A percentile compares a stretch with the other conserved stretches of the same genome.
Conservation (phyloP, 2,888 invertebrate species). For the Euzetes globulus region DNA sequence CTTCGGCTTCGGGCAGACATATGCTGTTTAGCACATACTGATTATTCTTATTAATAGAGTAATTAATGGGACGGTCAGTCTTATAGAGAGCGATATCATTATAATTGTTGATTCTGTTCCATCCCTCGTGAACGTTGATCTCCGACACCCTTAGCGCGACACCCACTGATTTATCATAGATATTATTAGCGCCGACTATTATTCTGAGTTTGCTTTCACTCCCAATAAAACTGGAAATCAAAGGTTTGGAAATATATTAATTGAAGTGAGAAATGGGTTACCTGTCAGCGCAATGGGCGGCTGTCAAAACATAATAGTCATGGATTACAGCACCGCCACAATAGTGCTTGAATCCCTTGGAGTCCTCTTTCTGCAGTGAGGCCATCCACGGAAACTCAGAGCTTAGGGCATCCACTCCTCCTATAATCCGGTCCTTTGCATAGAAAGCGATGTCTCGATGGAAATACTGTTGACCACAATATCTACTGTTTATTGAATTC, state of each 20-base stretch:
- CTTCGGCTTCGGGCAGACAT: conserved; percentile 16
- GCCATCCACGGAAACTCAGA: conserved; percentile 1
- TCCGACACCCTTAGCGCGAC: too few relatives aligned
- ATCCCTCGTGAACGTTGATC: conserved; percentile 21
- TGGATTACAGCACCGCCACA: conserved; percentile 38
- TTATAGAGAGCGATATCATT: conserved; percentile 32
- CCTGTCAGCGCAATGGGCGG: conserved; percentile 38
- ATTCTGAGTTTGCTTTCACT: not conserved
- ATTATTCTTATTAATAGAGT: not conserved
- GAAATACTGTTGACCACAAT: too few relatives aligned
- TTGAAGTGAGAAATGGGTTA: not conserved
- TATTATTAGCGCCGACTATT: not conserved
- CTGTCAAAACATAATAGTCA: conserved; percentile 37
- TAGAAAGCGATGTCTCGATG: too few relatives aligned
- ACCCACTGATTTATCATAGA: too few relatives aligned
- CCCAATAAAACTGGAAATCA: not conserved
- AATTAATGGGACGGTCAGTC: not conserved
- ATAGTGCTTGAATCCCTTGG: conserved; percentile 28
- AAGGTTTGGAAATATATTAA: not conserved
- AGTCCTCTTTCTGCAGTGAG: not conserved
- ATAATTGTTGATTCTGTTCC: conserved; percentile 1
- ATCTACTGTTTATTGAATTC: too few relatives aligned
- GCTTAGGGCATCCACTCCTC: not conserved
- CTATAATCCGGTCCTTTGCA: not conserved
- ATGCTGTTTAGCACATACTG: conserved; percentile 1